A percentile compares a stretch with the other conserved stretches of the same genome.
Evolutionary conservation across 2,888 invertebrate species (phyloP).

Genomic region (Acronicta alni): DNA sequence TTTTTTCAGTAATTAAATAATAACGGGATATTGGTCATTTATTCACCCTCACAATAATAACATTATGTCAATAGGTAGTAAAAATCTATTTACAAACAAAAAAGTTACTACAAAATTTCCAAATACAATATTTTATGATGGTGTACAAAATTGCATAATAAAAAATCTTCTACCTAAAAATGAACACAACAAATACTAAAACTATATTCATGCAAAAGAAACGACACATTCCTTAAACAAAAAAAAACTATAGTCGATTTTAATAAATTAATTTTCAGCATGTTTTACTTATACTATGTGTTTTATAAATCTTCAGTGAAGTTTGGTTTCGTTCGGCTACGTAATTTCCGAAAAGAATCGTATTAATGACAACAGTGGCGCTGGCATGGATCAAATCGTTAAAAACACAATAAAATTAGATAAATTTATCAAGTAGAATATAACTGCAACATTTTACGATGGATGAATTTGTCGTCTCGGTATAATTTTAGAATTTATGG

Average conservation of each 20-base stretch:
- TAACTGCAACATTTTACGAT: too few relatives aligned
- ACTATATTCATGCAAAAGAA: constrained; percentile 40
- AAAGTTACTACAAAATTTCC: constrained; percentile 1
- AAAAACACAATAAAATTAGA: too few relatives aligned
- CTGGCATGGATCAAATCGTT: too few relatives aligned
- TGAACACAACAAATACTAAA: constrained; percentile 13
- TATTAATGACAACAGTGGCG: too few relatives aligned
- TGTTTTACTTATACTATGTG: neutral
- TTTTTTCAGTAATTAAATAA: too few relatives aligned
- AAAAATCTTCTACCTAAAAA: constrained; percentile 14
- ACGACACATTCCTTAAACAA: constrained; percentile 9
- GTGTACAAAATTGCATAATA: constrained; percentile 5
- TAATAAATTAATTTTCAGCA: neutral
- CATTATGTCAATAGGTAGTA: neutral
- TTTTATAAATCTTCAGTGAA: too few relatives aligned
- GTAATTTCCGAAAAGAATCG: neutral
- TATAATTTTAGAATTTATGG: too few relatives aligned
- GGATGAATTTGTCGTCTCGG: too few relatives aligned
- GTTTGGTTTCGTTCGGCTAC: too few relatives aligned
- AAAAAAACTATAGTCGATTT: neutral
- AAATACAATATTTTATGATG: neutral
- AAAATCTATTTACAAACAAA: constrained; percentile 38
- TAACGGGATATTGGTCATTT: too few relatives aligned
- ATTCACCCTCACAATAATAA: neutral
- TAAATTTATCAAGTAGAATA: too few relatives aligned